Evolutionary conservation across 2,797 vertebrate genomes (phyloP), one percentile per base, ranked within the genome.

Genomic region (Sandelia bainsii): DNA sequence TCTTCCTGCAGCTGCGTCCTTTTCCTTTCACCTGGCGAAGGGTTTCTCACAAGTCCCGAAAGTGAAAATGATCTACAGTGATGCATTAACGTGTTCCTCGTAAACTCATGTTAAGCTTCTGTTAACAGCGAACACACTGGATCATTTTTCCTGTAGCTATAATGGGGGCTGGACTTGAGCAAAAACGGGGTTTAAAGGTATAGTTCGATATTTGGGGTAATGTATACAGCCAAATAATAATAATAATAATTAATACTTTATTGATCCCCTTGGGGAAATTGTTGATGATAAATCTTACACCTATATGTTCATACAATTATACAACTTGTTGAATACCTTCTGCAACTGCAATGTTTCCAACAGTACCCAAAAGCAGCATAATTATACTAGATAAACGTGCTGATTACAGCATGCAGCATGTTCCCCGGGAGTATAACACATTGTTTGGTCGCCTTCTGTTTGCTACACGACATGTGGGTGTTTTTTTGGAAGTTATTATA

Each of bases 1-100:
- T 34, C 19, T 14, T 17, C 0, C 9, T 27, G 20, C 0, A 0
- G 11, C 0, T 3, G 6, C 17, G 4, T 11, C 4, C 1, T 0
- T 12, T 70, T 14, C 0, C 50, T 61, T 40, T 54, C 10, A 50
- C 57, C n/a, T 62, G 57, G 1, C 6, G 19, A 14, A 22, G 19
- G 0, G 1, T 12, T 0, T 17, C 20, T 4, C 0, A 5, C 1
- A 45, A 32, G 14, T 40, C 19, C 16, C 14, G 40, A 73, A 60
- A 54, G n/a, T 14, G 17, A 53, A 34, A 14, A 1, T 19, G 12
- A 12, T 34, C 32, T 12, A 3, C 1, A 0, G 40, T 29, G 72
- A 0, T 52, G 65, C 65, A 11, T 80, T 77, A 1, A 75, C 1
- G 27, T 63, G 63, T 3, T 11, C 5, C 65, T 29, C n/a, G 75